Conservation (phyloP, 1,140 invertebrate species). For the Pectinophora gossypiella region DNA sequence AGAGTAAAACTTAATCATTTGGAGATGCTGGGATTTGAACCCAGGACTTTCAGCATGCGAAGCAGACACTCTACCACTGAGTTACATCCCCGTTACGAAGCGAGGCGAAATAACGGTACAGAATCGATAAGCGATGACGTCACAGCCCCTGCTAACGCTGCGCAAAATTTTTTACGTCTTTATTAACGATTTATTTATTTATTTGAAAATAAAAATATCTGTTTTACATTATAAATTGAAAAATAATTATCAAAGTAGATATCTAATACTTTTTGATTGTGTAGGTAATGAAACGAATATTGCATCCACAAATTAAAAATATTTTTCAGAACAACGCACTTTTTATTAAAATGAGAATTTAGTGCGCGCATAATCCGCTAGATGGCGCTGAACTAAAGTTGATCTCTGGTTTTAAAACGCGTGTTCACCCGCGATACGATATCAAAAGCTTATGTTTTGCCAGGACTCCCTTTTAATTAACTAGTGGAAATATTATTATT, state of each 20-base stretch:
- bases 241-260: too few relatives aligned
- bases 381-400: constrained; percentile 29
- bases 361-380: constrained; percentile 15
- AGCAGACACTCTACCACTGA: constrained; percentile 82
- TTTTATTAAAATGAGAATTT: too few relatives aligned
- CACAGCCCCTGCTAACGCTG: too few relatives aligned
- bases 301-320: too few relatives aligned
- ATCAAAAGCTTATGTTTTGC: constrained; percentile 26
- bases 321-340: too few relatives aligned
- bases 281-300: too few relatives aligned
- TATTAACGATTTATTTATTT: too few relatives aligned
- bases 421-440: constrained; percentile 13
- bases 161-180: too few relatives aligned
- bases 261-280: too few relatives aligned
- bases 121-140: not conserved
- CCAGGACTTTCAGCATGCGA: constrained; percentile 82
- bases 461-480: constrained; percentile 40
- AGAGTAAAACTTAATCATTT: not conserved
- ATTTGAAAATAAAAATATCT: too few relatives aligned
- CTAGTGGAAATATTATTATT: constrained; percentile 26
- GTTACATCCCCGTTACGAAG: constrained; percentile 76
- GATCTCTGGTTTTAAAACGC: constrained; percentile 11
- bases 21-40: constrained; percentile 77
- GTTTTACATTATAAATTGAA: too few relatives aligned
- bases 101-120: not conserved